These are phyloP conservation scores for Oppia nitens DNA, from an alignment of 1,140 invertebrate species.

Conservation along the genomic window DNA sequence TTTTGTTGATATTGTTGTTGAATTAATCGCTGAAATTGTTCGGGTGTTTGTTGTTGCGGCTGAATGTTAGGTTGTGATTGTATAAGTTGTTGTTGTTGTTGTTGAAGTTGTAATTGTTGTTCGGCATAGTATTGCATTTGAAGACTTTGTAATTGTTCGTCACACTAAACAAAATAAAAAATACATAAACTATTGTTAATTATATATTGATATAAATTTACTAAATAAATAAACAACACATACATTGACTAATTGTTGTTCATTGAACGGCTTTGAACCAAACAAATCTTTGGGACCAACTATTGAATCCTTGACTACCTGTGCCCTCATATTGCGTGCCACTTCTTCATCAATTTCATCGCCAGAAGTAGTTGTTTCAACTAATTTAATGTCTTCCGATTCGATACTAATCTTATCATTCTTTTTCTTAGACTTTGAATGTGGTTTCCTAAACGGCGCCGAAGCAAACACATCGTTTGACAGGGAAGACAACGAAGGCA, in stretches of 20 bases:
- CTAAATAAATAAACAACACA: neutral
- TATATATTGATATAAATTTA: neutral
- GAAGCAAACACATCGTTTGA: neutral
- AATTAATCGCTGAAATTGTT: neutral
- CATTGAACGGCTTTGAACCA: constrained; percentile 15
- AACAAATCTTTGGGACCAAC: constrained; percentile 14
- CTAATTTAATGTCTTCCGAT: neutral
- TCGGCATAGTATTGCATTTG: neutral
- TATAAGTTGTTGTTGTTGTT: neutral
- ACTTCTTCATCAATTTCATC: constrained; percentile 16
- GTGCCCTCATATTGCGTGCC: constrained; percentile 5
- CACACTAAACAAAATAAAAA: neutral
- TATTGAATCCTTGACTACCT: constrained; percentile 10
- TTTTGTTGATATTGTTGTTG: neutral
- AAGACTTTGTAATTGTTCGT: neutral
- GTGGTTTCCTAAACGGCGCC: neutral
- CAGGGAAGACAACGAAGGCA: neutral
- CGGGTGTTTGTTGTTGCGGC: neutral
- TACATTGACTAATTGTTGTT: constrained; percentile 2
- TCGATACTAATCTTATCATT: neutral
- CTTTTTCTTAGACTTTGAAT: neutral
- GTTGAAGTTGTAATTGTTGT: neutral
- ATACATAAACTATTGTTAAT: neutral
- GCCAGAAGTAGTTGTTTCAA: constrained; percentile 2
- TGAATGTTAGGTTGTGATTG: neutral